These are phyloP conservation scores for Agonopterix heracliana DNA, from an alignment of 2,888 invertebrate genomes.

Conservation along the genomic window DNA sequence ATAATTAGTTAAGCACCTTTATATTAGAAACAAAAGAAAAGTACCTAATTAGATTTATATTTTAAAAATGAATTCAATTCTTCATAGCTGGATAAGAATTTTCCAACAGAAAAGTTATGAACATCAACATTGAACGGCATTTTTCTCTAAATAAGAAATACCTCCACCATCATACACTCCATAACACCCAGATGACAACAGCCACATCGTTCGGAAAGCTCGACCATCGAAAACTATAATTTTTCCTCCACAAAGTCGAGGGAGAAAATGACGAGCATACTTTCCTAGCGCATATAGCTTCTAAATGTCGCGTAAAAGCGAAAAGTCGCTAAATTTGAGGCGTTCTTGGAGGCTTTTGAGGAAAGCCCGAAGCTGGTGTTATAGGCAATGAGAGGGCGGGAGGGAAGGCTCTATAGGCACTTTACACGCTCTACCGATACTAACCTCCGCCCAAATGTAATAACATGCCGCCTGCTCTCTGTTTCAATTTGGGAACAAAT, in stretches of 20 bases:
- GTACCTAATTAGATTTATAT: too few species aligned
- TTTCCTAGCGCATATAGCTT: constrained; percentile 40
- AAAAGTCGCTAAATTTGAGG: constrained; percentile 73
- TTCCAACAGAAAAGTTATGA: too few species aligned
- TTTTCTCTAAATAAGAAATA: constrained; percentile 50
- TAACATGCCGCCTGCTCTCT: constrained; percentile 71
- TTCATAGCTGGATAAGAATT: too few species aligned
- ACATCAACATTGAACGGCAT: neutral
- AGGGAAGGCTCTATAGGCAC: constrained; percentile 69
- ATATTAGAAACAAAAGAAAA: too few species aligned
- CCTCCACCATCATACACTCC: constrained; percentile 33
- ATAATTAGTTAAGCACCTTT: too few species aligned
- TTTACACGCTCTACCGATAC: constrained; percentile 72
- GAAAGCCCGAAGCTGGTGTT: constrained; percentile 68
- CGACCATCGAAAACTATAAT: constrained; percentile 48
- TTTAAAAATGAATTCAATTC: too few species aligned
- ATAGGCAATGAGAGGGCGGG: constrained; percentile 71
- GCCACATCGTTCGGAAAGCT: constrained; percentile 30
- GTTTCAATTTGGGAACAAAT: constrained; percentile 77
- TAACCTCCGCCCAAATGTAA: constrained; percentile 74
- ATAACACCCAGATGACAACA: constrained; percentile 29
- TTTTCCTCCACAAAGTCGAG: constrained; percentile 33
- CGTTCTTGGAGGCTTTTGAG: constrained; percentile 70
- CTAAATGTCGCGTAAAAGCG: constrained; percentile 67
- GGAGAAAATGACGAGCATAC: constrained; percentile 45